These are phyloP conservation scores for Telmatherina bonti DNA, from an alignment of 2,797 vertebrate genomes.

Conservation along the genomic window DNA sequence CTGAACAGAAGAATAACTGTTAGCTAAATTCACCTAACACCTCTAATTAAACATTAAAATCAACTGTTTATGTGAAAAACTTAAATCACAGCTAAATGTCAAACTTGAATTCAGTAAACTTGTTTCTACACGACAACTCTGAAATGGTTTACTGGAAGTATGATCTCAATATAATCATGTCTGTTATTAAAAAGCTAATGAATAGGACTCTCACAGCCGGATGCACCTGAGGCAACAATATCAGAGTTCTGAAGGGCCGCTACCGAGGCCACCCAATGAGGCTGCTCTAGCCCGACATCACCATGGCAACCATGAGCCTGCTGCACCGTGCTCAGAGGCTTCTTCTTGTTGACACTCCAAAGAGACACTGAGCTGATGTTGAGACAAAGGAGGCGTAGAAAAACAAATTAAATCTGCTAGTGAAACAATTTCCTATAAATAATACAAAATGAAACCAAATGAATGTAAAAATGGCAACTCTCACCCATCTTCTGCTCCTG, in stretches of 20 bases:
- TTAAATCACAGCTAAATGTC: background rate
- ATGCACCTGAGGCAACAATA: slow-evolving; percentile 92
- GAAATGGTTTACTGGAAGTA: background rate
- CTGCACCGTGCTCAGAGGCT: slow-evolving; percentile 87
- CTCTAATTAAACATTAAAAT: background rate
- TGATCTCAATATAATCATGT: background rate
- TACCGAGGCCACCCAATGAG: slow-evolving; percentile 91
- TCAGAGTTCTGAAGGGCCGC: slow-evolving; percentile 93
- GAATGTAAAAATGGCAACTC: slow-evolving; percentile 30
- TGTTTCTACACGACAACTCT: background rate
- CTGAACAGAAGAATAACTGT: slow-evolving; percentile 67
- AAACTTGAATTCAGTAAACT: background rate
- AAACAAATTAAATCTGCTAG: slow-evolving; percentile 18
- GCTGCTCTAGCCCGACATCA: slow-evolving; percentile 84
- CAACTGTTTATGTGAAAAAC: background rate
- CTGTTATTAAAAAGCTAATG: slow-evolving; percentile 27
- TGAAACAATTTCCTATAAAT: background rate
- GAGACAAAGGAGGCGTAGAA: slow-evolving; percentile 68
- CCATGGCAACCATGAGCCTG: slow-evolving; percentile 88
- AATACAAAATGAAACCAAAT: background rate
- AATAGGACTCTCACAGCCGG: slow-evolving; percentile 72
- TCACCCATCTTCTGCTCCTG: slow-evolving; percentile 95
- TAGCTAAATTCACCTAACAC: background rate
- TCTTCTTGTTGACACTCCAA: slow-evolving; percentile 96
- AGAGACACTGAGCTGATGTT: slow-evolving; percentile 87